Evolutionary conservation across 2,797 vertebrate species (phyloP).

Genomic region (Centroberyx gerrardi): DNA sequence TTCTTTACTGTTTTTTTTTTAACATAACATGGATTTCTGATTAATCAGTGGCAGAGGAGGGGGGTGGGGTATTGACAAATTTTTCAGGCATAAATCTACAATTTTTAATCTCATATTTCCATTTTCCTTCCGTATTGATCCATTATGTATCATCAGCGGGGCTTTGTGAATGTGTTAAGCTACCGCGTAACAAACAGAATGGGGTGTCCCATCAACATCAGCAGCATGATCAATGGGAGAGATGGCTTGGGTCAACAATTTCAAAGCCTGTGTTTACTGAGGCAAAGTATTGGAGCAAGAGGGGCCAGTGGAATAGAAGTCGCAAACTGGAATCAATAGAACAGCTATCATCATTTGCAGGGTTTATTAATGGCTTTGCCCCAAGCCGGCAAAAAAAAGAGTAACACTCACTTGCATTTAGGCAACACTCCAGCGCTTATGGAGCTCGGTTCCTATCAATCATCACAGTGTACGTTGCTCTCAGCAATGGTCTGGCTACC

Average conservation of each 20-base stretch:
- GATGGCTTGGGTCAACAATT: constrained; percentile 70
- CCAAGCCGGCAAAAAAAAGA: constrained; percentile 60
- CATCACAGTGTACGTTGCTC: constrained; percentile 66
- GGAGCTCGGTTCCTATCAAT: constrained; percentile 74
- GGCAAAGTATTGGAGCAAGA: constrained; percentile 72
- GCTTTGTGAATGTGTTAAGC: constrained; percentile 68
- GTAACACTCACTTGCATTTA: constrained; percentile 78
- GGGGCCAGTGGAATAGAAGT: constrained; percentile 57
- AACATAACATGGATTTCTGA: neutral
- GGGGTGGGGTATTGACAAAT: constrained; percentile 19
- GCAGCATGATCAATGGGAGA: constrained; percentile 73
- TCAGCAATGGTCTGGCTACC: constrained; percentile 69
- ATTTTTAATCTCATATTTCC: constrained; percentile 61
- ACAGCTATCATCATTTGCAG: constrained; percentile 82
- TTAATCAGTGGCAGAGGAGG: constrained; percentile 20
- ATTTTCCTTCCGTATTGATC: constrained; percentile 67
- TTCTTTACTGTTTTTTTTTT: neutral
- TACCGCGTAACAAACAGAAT: constrained; percentile 58
- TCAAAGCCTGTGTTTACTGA: constrained; percentile 77
- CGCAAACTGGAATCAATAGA: constrained; percentile 78
- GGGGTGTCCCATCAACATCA: constrained; percentile 62
- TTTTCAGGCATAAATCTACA: constrained; percentile 50
- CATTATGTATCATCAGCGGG: constrained; percentile 47
- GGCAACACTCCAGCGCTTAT: constrained; percentile 69
- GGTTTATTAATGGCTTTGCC: constrained; percentile 79